phyloP scores from a whole-genome alignment of 1,140 invertebrate genomes.

The Phocides pigmalion region DNA sequence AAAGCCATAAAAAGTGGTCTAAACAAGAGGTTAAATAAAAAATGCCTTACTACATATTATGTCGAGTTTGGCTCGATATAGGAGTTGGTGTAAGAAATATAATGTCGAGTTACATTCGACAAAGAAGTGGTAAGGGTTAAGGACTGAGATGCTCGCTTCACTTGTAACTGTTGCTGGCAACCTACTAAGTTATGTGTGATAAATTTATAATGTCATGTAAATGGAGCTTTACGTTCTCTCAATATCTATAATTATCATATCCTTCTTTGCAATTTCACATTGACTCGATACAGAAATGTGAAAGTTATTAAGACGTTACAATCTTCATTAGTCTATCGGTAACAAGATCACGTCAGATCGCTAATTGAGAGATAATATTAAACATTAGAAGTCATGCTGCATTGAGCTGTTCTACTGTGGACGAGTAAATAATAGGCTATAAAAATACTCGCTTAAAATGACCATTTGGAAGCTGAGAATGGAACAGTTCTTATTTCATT shows the following conservation, averaged over 20 bases:
- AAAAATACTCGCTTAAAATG: not conserved
- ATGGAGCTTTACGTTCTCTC: not conserved
- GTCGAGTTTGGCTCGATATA: no score
- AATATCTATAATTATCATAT: not conserved
- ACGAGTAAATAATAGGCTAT: not conserved
- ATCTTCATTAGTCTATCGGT: constrained; percentile 28
- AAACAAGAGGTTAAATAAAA: no score
- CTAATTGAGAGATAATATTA: constrained; percentile 32
- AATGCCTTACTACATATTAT: no score
- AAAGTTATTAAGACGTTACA: constrained; percentile 29
- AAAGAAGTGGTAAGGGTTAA: no score
- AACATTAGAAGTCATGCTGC: constrained; percentile 17
- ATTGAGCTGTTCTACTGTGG: not conserved
- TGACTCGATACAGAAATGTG: not conserved
- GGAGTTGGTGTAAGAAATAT: no score
- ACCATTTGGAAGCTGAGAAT: no score
- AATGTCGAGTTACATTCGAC: no score
- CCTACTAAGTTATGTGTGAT: not conserved
- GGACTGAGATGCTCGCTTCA: no score
- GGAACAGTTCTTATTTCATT: no score
- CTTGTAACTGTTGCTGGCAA: no score
- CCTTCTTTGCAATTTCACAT: constrained; percentile 5
- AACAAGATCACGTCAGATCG: constrained; percentile 33
- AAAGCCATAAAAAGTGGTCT: no score
- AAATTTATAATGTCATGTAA: not conserved